Evolutionary conservation across 2,797 vertebrate genomes (phyloP).

Genomic region (Myotis myotis): DNA sequence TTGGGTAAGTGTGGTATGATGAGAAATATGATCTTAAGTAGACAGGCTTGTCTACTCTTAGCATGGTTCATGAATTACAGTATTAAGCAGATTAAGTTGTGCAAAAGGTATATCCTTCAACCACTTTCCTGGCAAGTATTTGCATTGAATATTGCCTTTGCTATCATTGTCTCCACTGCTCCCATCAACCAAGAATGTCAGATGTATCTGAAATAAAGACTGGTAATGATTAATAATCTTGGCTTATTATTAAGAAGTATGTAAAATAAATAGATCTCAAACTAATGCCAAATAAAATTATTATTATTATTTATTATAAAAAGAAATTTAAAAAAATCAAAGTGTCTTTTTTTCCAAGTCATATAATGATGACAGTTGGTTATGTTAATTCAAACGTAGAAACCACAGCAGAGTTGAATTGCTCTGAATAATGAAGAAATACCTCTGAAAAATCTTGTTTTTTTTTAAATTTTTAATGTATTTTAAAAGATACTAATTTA

Average conservation of each 20-base stretch:
- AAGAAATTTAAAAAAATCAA: not conserved
- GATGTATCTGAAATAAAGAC: not conserved
- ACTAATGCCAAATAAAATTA: not conserved
- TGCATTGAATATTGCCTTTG: not conserved
- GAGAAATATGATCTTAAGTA: constrained; percentile 60
- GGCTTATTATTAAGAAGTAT: not conserved
- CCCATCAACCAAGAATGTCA: not conserved
- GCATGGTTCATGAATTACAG: not conserved
- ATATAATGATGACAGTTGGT: not conserved
- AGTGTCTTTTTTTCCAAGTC: not conserved
- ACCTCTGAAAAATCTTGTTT: not conserved
- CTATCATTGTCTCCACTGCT: not conserved
- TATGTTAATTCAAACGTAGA: not conserved
- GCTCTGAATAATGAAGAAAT: not conserved
- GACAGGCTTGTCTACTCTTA: constrained; percentile 22
- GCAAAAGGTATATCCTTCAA: not conserved
- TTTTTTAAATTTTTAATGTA: not conserved
- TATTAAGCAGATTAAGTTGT: not conserved
- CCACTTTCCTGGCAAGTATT: not conserved
- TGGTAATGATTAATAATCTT: not conserved
- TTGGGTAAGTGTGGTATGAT: not conserved
- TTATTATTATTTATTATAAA: not conserved
- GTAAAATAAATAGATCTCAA: not conserved
- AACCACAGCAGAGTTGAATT: not conserved
- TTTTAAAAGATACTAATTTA: not conserved